Evolutionary conservation across 2,797 vertebrate genomes (phyloP).

Genomic region (Trachurus trachurus): DNA sequence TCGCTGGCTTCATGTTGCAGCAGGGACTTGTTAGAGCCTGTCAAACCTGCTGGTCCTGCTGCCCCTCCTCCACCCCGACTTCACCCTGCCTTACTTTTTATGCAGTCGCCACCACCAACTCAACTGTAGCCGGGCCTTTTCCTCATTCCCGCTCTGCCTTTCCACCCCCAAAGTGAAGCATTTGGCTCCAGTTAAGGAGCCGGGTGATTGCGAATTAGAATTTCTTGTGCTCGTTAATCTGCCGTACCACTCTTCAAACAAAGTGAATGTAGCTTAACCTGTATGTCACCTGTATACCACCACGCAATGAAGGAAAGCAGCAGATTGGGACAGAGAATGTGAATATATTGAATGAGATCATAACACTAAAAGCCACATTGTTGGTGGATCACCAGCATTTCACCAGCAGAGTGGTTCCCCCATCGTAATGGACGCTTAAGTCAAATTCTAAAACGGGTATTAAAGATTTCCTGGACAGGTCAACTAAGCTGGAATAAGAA

Average conservation of each 20-base stretch:
- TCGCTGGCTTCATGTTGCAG: slow-evolving; percentile 21
- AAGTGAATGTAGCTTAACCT: background rate
- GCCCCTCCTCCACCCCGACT: slow-evolving; percentile 42
- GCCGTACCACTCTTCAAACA: background rate
- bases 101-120: background rate
- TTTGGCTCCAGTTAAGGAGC: background rate
- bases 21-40: slow-evolving; percentile 57
- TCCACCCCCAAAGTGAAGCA: background rate
- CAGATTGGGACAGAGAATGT: no score
- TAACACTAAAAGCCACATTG: no score
- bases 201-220: background rate
- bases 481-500: no score
- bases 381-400: no score
- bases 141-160: background rate
- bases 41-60: slow-evolving; percentile 63
- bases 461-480: no score
- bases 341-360: no score
- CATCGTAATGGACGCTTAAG: no score
- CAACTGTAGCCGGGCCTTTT: slow-evolving; percentile 7
- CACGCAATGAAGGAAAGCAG: background rate
- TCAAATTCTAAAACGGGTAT: no score
- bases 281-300: no score
- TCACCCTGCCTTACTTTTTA: slow-evolving; percentile 10
- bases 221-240: background rate
- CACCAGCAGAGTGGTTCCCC: no score